A percentile compares a stretch with the other conserved stretches of the same genome.
Conservation (phyloP, 2,888 invertebrate genomes). For the Drosophila subquinaria region DNA sequence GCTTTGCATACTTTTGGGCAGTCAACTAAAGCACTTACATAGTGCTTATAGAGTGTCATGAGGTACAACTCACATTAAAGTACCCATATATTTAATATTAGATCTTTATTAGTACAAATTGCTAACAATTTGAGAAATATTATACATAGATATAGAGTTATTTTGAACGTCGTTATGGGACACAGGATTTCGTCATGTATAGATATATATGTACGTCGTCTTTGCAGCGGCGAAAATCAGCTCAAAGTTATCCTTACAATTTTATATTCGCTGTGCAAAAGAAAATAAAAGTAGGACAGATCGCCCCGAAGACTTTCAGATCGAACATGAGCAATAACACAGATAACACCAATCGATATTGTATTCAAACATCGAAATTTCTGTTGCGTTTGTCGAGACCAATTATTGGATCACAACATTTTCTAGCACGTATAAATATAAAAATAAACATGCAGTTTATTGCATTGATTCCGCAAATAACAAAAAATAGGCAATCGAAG, state of each 20-base stretch:
- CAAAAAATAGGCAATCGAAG: not conserved
- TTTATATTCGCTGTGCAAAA: slow-evolving; percentile 16
- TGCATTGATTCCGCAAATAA: not conserved
- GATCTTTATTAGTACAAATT: not conserved
- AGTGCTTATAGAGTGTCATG: slow-evolving; percentile 1
- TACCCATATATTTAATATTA: not conserved
- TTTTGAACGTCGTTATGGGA: not conserved
- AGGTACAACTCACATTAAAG: not conserved
- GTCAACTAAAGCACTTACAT: not conserved
- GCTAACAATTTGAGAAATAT: not conserved
- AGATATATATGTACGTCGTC: slow-evolving; percentile 2
- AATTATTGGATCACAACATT: not conserved
- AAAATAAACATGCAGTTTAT: slow-evolving; percentile 10
- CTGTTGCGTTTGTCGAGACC: not conserved
- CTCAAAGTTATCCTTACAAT: slow-evolving; percentile 14
- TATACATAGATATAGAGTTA: not conserved
- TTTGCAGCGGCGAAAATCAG: slow-evolving; percentile 6
- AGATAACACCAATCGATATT: not conserved
- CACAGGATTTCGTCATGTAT: not conserved
- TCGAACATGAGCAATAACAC: not conserved
- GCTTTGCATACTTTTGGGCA: slow-evolving; percentile 8
- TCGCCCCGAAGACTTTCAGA: not conserved
- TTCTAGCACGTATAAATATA: not conserved
- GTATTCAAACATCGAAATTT: slow-evolving; percentile 7
- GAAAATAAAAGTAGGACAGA: not conserved